Evolutionary conservation across 2,888 invertebrate species (phyloP).

Genomic region (Zele albiditarsus): DNA sequence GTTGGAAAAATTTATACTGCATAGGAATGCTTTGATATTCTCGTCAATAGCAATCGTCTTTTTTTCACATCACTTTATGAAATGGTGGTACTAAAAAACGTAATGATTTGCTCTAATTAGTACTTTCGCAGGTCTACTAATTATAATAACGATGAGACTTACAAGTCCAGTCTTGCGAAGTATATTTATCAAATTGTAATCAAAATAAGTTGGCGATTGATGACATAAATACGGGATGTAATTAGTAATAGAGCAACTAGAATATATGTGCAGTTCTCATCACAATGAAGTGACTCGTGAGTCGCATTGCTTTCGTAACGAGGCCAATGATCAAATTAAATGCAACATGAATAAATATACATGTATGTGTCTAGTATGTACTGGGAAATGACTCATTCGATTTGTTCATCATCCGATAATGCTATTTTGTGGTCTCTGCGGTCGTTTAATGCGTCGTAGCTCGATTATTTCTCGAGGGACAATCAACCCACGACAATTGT

Average conservation of each 20-base stretch:
- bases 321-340: conserved; percentile 19
- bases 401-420: conserved; percentile 26
- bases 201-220: conserved; percentile 1
- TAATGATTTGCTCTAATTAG: background rate
- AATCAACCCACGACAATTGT: conserved; percentile 34
- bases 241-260: background rate
- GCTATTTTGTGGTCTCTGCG: conserved; percentile 16
- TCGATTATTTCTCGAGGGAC: conserved; percentile 37
- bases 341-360: conserved; percentile 24
- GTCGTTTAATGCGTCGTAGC: conserved; percentile 26
- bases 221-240: background rate
- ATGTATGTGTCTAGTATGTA: conserved; percentile 24
- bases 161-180: background rate
- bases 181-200: background rate
- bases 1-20: no score
- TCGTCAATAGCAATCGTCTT: no score
- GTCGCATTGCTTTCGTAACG: background rate
- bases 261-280: background rate
- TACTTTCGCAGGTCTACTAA: background rate
- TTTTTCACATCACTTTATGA: no score
- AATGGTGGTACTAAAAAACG: no score
- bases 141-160: background rate
- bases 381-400: conserved; percentile 35
- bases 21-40: no score
- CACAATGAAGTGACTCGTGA: background rate